Evolutionary conservation across 2,888 invertebrate genomes (phyloP).

Genomic region (Acanthosepion pharaonis): DNA sequence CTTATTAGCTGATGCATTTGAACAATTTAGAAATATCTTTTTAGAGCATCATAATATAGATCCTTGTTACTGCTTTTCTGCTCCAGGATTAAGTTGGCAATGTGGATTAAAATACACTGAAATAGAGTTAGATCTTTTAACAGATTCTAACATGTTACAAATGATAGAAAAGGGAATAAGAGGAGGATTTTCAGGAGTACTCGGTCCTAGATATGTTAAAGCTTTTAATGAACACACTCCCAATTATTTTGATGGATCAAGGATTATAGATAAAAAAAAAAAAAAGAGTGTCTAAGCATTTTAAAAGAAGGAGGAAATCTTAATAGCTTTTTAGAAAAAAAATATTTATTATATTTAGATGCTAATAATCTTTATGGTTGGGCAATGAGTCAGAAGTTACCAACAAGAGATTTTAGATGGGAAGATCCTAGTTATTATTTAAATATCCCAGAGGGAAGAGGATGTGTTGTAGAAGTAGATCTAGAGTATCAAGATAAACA

Average conservation of each 20-base stretch:
- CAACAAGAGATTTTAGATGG: slow-evolving; percentile 48
- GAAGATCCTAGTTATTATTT: not conserved
- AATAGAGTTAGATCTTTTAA: slow-evolving; percentile 52
- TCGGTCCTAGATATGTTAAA: slow-evolving; percentile 51
- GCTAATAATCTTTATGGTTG: slow-evolving; percentile 49
- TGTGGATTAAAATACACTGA: slow-evolving; percentile 52
- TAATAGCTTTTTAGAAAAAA: slow-evolving; percentile 41
- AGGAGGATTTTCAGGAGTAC: slow-evolving; percentile 51
- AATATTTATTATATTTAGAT: slow-evolving; percentile 47
- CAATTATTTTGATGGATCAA: too few species aligned
- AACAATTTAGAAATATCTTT: too few species aligned
- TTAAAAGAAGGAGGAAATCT: slow-evolving; percentile 44
- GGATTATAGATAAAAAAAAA: too few species aligned
- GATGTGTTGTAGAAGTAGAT: not conserved
- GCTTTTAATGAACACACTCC: slow-evolving; percentile 34
- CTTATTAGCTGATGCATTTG: too few species aligned
- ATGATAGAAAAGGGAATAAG: slow-evolving; percentile 51
- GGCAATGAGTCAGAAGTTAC: slow-evolving; percentile 49
- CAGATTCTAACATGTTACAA: slow-evolving; percentile 51
- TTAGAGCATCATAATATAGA: too few species aligned
- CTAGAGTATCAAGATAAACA: not conserved
- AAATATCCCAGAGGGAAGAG: not conserved
- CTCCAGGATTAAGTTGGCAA: slow-evolving; percentile 54
- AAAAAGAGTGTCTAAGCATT: too few species aligned
- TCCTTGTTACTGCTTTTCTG: too few species aligned